Evolutionary conservation across 2,888 invertebrate genomes (phyloP).

Genomic region (Mimachlamys varia): DNA sequence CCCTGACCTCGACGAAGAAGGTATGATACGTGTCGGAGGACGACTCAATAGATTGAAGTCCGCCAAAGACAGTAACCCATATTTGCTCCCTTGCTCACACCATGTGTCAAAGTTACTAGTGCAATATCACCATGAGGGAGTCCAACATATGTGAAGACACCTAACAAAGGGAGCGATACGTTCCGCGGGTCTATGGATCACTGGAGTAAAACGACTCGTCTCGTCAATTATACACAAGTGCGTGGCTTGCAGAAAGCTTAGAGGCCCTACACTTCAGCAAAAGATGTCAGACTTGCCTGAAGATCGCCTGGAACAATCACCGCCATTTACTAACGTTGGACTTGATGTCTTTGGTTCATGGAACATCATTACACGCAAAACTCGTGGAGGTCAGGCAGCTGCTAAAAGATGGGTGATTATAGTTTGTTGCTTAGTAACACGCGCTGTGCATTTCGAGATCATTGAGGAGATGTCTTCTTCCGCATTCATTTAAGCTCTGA

Average conservation of each 20-base stretch:
- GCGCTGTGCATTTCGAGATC: conserved; percentile 56
- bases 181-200: conserved; percentile 55
- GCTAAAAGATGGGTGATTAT: conserved; percentile 57
- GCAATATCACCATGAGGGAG: conserved; percentile 51
- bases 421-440: conserved; percentile 52
- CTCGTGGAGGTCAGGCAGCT: conserved; percentile 46
- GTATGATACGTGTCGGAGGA: conserved; percentile 53
- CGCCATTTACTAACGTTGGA: conserved; percentile 57
- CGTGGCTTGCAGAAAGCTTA: conserved; percentile 49
- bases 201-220: conserved; percentile 48
- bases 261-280: conserved; percentile 40
- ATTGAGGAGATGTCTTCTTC: too few species aligned
- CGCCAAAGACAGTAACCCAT: too few species aligned
- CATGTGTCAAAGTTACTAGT: too few species aligned
- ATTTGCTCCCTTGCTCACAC: conserved; percentile 47
- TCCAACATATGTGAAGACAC: conserved; percentile 55
- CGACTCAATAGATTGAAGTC: conserved; percentile 44
- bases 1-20: conserved; percentile 50
- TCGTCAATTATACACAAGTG: conserved; percentile 49
- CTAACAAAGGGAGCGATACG: conserved; percentile 56
- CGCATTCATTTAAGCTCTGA: too few species aligned
- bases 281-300: conserved; percentile 50
- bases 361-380: conserved; percentile 45
- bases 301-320: conserved; percentile 45
- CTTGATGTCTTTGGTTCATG: conserved; percentile 58